Conservation (phyloP, 2,113 vertebrate genomes). For the Rana temporaria region DNA sequence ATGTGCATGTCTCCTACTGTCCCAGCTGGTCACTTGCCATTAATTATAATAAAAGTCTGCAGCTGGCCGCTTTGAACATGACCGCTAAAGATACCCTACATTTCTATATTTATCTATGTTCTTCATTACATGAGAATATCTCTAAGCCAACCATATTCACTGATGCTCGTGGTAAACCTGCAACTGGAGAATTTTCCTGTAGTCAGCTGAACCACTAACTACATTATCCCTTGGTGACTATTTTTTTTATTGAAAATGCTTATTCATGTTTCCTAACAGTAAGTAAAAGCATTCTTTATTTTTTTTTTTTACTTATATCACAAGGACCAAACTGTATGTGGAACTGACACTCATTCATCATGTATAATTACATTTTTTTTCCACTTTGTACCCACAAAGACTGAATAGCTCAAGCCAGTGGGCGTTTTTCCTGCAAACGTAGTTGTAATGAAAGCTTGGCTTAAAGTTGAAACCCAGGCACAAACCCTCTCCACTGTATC, state of each 20-base stretch:
- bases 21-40: constrained; percentile 13
- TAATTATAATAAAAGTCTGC: neutral
- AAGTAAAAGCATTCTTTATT: too few relatives aligned
- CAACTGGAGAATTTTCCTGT: neutral
- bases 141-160: constrained; percentile 1
- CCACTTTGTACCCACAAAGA: too few relatives aligned
- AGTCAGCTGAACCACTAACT: constrained; percentile 8
- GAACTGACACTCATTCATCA: neutral
- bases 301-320: too few relatives aligned
- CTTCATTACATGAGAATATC: constrained; percentile 15
- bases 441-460: too few relatives aligned
- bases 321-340: neutral
- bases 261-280: neutral
- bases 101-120: constrained; percentile 9
- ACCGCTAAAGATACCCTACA: constrained; percentile 2
- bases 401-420: too few relatives aligned
- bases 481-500: too few relatives aligned
- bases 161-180: neutral
- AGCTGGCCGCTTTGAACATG: constrained; percentile 3
- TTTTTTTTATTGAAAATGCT: neutral
- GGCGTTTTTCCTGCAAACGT: too few relatives aligned
- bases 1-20: neutral
- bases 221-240: neutral
- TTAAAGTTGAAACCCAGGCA: too few relatives aligned
- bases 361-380: too few relatives aligned